Evolutionary conservation across 2,797 vertebrate genomes (phyloP).

Genomic region (Notolepis coatsorum): DNA sequence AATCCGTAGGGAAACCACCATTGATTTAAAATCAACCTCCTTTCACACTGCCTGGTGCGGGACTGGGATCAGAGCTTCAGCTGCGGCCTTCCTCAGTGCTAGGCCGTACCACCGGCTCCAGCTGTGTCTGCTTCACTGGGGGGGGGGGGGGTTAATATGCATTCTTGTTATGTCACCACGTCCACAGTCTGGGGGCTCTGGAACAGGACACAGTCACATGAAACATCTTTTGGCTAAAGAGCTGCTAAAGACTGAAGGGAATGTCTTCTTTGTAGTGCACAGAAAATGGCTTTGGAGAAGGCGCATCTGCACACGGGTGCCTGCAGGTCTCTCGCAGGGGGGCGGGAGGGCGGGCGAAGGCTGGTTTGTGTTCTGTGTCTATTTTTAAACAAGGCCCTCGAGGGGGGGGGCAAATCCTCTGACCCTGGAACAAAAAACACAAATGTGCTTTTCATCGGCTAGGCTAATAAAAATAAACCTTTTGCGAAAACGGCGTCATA

Average conservation of each 20-base stretch:
- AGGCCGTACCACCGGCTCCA: neutral
- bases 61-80: neutral
- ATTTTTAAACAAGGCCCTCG: constrained; percentile 61
- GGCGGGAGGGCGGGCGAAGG: constrained; percentile 7
- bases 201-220: constrained; percentile 55
- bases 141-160: constrained; percentile 24
- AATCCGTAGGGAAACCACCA: neutral
- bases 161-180: constrained; percentile 38
- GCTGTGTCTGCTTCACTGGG: constrained; percentile 13
- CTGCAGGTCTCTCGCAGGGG: constrained; percentile 63
- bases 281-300: constrained; percentile 52
- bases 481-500: constrained; percentile 59
- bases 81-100: neutral
- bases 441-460: constrained; percentile 71
- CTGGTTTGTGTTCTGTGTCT: constrained; percentile 60
- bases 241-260: constrained; percentile 20
- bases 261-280: constrained; percentile 53
- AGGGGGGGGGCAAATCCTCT: constrained; percentile 65
- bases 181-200: constrained; percentile 22
- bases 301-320: constrained; percentile 60
- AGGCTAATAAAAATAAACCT: constrained; percentile 56
- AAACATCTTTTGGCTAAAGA: constrained; percentile 39
- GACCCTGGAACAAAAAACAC: constrained; percentile 63
- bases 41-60: neutral
- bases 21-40: neutral